These are phyloP conservation scores for Sepioteuthis lessoniana DNA, from an alignment of 2,888 invertebrate species.

Conservation along the genomic window DNA sequence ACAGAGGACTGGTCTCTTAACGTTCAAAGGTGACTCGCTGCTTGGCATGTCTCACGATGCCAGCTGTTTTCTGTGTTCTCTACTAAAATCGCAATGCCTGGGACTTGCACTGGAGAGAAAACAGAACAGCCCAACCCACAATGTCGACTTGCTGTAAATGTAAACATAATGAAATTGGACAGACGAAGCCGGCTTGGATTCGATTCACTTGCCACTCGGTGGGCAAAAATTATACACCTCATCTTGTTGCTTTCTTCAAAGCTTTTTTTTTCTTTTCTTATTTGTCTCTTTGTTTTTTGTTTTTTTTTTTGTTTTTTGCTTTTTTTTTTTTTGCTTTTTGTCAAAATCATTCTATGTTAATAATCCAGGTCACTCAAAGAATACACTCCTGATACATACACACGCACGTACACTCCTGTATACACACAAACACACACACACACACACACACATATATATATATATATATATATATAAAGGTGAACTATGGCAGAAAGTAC, in stretches of 20 bases:
- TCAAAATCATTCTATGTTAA: too few species aligned
- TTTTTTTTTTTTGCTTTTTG: neutral
- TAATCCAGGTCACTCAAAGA: too few species aligned
- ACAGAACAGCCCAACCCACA: neutral
- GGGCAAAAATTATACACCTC: neutral
- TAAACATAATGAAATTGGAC: neutral
- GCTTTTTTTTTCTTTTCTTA: neutral
- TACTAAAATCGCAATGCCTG: neutral
- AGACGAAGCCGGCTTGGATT: neutral
- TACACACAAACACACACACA: neutral
- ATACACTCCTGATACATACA: neutral
- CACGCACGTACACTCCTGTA: neutral
- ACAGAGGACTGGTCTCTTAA: neutral
- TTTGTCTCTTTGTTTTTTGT: neutral
- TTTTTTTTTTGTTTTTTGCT: neutral
- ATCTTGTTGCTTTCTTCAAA: neutral
- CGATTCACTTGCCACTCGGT: neutral
- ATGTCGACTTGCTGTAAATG: neutral
- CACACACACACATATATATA: neutral
- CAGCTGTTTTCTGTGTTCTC: neutral
- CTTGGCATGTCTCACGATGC: conserved; percentile 1
- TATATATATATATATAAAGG: neutral
- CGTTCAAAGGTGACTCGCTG: neutral
- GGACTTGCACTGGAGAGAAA: neutral
- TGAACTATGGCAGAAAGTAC: too few species aligned